These are phyloP conservation scores for Callosobruchus maculatus DNA, from an alignment of 2,888 invertebrate species.

Conservation along the genomic window DNA sequence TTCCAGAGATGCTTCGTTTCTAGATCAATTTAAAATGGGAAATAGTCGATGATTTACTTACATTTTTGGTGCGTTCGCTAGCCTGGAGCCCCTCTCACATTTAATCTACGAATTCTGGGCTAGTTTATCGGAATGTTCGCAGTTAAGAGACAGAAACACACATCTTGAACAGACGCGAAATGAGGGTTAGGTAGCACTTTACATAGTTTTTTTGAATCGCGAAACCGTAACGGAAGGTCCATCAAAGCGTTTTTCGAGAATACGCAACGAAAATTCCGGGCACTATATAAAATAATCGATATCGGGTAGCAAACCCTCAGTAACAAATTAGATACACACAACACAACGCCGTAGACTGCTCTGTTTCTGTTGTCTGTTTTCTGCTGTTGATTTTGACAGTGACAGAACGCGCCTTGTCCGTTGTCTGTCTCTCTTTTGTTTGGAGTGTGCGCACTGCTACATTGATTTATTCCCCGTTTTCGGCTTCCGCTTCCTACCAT, in stretches of 20 bases:
- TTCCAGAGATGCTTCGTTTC: not conserved
- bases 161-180: not conserved
- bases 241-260: conserved; percentile 6
- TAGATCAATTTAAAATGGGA: not conserved
- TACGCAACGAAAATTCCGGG: conserved; percentile 17
- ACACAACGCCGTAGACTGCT: not conserved
- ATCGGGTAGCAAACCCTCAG: conserved; percentile 6
- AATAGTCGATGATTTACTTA: not conserved
- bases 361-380: not conserved
- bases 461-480: conserved; percentile 27
- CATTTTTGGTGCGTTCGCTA: not conserved
- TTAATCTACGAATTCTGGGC: not conserved
- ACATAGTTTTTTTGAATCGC: not conserved
- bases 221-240: not conserved
- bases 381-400: conserved; percentile 32
- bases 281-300: conserved; percentile 32
- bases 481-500: not conserved
- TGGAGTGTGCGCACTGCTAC: conserved; percentile 23
- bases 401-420: conserved; percentile 22
- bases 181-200: not conserved
- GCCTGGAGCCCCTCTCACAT: not conserved
- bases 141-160: not conserved
- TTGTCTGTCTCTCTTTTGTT: conserved; percentile 15
- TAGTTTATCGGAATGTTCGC: not conserved
- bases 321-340: not conserved